phyloP scores from a whole-genome alignment of 2,113 vertebrate genomes.

The Narcine bancroftii region DNA sequence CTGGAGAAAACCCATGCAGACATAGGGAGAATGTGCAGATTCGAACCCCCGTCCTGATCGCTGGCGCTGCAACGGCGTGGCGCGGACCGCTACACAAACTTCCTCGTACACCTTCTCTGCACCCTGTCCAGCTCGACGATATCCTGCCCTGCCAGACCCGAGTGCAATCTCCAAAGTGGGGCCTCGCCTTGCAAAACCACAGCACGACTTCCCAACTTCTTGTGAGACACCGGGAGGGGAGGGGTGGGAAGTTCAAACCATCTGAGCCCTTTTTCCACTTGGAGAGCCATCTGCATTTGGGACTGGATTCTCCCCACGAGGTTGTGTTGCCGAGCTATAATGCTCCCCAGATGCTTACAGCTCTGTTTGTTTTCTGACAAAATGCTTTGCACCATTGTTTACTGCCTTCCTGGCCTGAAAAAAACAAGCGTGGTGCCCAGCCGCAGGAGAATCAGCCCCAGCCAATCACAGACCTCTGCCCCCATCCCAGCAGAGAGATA shows the following conservation, averaged over 20 bases:
- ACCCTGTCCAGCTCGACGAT: neutral
- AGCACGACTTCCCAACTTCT: too few species aligned
- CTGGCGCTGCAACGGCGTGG: too few species aligned
- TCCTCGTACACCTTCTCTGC: neutral
- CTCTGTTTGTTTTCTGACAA: neutral
- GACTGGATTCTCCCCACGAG: neutral
- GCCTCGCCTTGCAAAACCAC: too few species aligned
- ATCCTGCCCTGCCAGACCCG: too few species aligned
- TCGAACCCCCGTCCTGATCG: too few species aligned
- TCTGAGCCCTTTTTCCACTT: neutral
- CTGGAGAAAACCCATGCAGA: too few species aligned
- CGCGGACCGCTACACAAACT: too few species aligned
- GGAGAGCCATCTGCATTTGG: neutral
- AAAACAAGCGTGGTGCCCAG: neutral
- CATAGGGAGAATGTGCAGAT: too few species aligned
- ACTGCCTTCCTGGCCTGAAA: neutral
- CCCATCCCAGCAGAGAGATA: neutral
- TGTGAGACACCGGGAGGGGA: too few species aligned
- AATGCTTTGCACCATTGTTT: neutral
- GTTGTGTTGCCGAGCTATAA: neutral
- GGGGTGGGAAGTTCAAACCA: too few species aligned
- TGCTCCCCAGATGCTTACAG: neutral
- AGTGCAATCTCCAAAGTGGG: too few species aligned
- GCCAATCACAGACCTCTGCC: neutral
- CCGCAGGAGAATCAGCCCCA: neutral